A percentile compares a stretch with the other conserved stretches of the same genome.
These are phyloP conservation scores for Thalassarche chlororhynchos DNA, from an alignment of 2,113 vertebrate species.

Conservation along the genomic window DNA sequence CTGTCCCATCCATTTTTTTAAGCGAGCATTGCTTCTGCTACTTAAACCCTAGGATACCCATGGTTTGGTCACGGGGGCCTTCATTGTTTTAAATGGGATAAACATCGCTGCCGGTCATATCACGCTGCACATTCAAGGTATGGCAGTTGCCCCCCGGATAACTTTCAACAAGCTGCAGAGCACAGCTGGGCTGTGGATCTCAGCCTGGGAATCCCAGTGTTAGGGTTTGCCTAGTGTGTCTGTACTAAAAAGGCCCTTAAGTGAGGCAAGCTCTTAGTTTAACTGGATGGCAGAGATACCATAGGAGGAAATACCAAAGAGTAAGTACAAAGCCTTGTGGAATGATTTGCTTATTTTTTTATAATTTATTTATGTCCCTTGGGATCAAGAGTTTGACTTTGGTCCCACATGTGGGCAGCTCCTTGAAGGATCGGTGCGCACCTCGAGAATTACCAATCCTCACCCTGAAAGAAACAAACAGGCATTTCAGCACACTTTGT, in stretches of 20 bases:
- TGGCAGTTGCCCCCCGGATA: background rate
- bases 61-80: background rate
- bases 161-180: background rate
- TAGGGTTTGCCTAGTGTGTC: background rate
- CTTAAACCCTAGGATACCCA: background rate
- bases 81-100: background rate
- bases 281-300: background rate
- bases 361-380: background rate
- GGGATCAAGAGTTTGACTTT: background rate
- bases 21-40: background rate
- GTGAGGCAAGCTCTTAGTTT: background rate
- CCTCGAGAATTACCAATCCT: background rate
- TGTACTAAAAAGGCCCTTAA: background rate
- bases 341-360: background rate
- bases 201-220: background rate
- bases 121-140: background rate
- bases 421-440: background rate
- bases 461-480: background rate
- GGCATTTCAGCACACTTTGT: background rate
- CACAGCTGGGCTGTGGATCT: background rate
- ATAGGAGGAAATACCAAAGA: background rate
- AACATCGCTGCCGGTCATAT: background rate
- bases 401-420: background rate
- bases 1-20: background rate
- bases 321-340: background rate